A percentile compares a stretch with the other conserved stretches of the same genome.
These are phyloP conservation scores for Catocala nupta DNA, from an alignment of 2,888 invertebrate genomes.

Conservation along the genomic window DNA sequence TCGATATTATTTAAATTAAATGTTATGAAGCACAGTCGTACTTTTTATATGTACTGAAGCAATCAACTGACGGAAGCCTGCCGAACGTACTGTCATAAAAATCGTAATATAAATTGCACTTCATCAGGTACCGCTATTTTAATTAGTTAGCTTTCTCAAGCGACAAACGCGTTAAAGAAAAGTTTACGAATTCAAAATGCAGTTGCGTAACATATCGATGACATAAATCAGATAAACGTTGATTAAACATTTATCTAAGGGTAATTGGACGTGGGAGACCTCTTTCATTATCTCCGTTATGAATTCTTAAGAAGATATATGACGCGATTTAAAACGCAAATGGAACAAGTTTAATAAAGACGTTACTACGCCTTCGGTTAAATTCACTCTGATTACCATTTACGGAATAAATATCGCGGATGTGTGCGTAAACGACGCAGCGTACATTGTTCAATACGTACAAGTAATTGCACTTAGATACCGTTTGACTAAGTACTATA, in stretches of 20 bases:
- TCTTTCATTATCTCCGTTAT: conserved; percentile 10
- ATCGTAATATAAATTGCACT: conserved; percentile 62
- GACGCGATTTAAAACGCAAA: conserved; percentile 6
- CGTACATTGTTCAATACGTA: conserved; percentile 45
- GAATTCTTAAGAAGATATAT: conserved; percentile 17
- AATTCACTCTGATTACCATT: conserved; percentile 27
- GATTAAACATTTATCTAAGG: conserved; percentile 43
- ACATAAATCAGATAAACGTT: conserved; percentile 40
- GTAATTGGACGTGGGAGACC: conserved; percentile 16
- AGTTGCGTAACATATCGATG: conserved; percentile 34
- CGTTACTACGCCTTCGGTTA: conserved; percentile 9
- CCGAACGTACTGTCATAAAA: conserved; percentile 53
- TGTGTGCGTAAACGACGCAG: conserved; percentile 26
- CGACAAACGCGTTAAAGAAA: conserved; percentile 49
- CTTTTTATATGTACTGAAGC: conserved; percentile 46
- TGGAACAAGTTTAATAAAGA: conserved; percentile 19
- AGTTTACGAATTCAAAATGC: conserved; percentile 40
- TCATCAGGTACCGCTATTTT: conserved; percentile 63
- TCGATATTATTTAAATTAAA: conserved; percentile 59
- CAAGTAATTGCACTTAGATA: conserved; percentile 56
- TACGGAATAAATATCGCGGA: conserved; percentile 24
- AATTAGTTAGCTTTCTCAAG: conserved; percentile 70
- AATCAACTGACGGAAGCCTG: conserved; percentile 61
- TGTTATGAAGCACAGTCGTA: conserved; percentile 48
- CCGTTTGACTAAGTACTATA: conserved; percentile 55